These are phyloP conservation scores for Mizuhopecten yessoensis DNA, from an alignment of 1,140 invertebrate genomes.

Conservation along the genomic window DNA sequence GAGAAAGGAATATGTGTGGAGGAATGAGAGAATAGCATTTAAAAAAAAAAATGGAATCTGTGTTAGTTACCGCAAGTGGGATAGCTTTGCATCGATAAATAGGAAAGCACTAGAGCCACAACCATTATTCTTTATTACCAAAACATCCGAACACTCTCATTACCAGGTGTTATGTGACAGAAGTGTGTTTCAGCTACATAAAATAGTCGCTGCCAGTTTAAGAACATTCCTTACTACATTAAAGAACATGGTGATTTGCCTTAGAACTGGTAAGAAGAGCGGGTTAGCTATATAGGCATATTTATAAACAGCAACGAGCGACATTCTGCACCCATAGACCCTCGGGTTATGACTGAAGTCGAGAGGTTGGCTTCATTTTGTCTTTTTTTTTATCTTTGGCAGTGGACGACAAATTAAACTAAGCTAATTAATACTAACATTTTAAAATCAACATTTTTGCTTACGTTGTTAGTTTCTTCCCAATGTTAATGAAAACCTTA, in stretches of 20 bases:
- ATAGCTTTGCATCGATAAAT: background rate
- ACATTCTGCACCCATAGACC: background rate
- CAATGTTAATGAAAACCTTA: too few relatives aligned
- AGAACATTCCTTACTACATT: conserved; percentile 9
- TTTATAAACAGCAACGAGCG: background rate
- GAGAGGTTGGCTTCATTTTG: too few relatives aligned
- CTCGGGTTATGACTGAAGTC: too few relatives aligned
- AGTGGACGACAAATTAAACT: background rate
- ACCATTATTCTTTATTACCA: conserved; percentile 2
- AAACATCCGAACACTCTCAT: background rate
- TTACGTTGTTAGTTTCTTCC: too few relatives aligned
- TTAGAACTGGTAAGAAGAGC: background rate
- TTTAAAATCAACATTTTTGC: too few relatives aligned
- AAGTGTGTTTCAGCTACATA: background rate
- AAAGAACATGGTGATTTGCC: background rate
- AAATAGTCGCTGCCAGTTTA: background rate
- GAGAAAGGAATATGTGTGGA: background rate
- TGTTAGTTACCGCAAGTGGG: background rate
- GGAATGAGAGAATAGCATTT: too few relatives aligned
- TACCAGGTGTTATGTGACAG: background rate
- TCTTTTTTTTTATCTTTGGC: background rate
- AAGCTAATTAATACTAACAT: background rate
- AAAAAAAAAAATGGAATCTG: too few relatives aligned
- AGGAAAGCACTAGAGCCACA: background rate
- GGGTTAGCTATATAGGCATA: background rate